These are phyloP conservation scores for Synanthedon myopaeformis DNA, from an alignment of 2,888 invertebrate species.

Conservation along the genomic window DNA sequence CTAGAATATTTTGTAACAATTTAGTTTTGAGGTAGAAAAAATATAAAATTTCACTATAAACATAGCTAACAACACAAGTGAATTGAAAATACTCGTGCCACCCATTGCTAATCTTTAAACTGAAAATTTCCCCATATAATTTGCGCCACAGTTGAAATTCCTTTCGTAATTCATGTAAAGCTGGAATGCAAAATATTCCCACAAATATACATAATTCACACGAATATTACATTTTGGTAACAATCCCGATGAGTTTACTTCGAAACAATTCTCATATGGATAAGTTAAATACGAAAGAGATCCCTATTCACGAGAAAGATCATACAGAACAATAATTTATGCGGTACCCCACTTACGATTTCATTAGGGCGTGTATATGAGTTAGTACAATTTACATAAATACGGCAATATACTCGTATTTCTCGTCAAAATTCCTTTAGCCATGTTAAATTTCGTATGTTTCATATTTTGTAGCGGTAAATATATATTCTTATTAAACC, in stretches of 20 bases:
- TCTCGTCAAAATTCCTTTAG: constrained; percentile 20
- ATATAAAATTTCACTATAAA: too few species aligned
- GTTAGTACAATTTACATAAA: constrained; percentile 56
- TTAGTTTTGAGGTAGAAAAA: too few species aligned
- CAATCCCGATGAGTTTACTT: constrained; percentile 29
- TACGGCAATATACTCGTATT: constrained; percentile 30
- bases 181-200: not conserved
- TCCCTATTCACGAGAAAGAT: constrained; percentile 25
- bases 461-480: too few species aligned
- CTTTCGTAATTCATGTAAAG: too few species aligned
- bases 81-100: too few species aligned
- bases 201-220: constrained; percentile 1
- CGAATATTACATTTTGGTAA: constrained; percentile 17
- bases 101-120: too few species aligned
- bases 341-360: constrained; percentile 38
- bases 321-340: constrained; percentile 46
- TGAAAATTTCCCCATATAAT: too few species aligned
- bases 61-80: too few species aligned
- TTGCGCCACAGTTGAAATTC: too few species aligned
- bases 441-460: constrained; percentile 14
- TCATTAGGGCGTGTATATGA: constrained; percentile 40
- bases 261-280: constrained; percentile 25
- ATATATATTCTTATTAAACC: too few species aligned
- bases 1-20: too few species aligned
- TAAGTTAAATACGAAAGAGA: constrained; percentile 22